These are phyloP conservation scores for Rhynchonycteris naso DNA, from an alignment of 2,797 vertebrate species.

Conservation along the genomic window DNA sequence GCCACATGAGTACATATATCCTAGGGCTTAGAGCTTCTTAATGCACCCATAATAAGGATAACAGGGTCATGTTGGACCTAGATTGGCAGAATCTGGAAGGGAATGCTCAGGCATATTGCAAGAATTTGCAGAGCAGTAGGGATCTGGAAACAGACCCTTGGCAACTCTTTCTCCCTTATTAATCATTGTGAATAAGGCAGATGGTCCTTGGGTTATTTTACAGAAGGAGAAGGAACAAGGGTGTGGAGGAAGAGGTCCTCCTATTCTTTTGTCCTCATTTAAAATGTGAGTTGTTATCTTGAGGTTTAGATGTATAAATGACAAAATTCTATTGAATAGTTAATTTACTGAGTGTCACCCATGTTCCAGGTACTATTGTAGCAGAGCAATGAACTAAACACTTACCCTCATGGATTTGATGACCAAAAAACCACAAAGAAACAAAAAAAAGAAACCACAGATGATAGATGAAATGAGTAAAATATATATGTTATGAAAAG, in stretches of 20 bases:
- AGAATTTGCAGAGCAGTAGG: slow-evolving; percentile 51
- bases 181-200: slow-evolving; percentile 64
- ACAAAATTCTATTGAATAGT: neutral
- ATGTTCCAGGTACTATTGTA: neutral
- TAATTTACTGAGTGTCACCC: neutral
- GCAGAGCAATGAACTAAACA: neutral
- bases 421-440: neutral
- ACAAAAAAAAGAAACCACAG: neutral
- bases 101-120: slow-evolving; percentile 47
- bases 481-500: neutral
- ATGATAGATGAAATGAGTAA: neutral
- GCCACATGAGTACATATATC: neutral
- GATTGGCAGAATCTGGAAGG: slow-evolving; percentile 44
- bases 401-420: neutral
- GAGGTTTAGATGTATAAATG: neutral
- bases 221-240: neutral
- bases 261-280: neutral
- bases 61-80: neutral
- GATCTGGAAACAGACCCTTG: slow-evolving; percentile 50
- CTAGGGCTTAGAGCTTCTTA: neutral
- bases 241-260: neutral
- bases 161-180: slow-evolving; percentile 49
- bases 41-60: neutral
- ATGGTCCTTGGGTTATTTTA: slow-evolving; percentile 64
- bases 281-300: neutral